Conservation (phyloP, 2,797 vertebrate genomes). For the Microtus californicus region DNA sequence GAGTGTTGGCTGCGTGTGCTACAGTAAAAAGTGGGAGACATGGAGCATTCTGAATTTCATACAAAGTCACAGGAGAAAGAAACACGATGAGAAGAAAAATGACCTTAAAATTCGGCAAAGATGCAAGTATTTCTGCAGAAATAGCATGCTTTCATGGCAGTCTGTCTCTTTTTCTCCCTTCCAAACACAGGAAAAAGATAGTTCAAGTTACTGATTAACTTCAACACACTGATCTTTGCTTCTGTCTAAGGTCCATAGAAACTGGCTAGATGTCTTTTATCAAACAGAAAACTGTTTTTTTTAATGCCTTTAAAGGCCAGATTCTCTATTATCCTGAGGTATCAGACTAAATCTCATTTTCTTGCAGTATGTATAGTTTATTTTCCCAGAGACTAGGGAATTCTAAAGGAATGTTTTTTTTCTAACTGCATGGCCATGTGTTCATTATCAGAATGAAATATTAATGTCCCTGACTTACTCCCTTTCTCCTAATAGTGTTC, state of each 20-base stretch:
- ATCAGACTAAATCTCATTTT: constrained; percentile 44
- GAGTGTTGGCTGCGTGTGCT: constrained; percentile 52
- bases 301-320: constrained; percentile 28
- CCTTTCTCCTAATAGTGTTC: constrained; percentile 44
- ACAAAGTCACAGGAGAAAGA: constrained; percentile 76
- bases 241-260: constrained; percentile 75
- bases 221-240: constrained; percentile 75
- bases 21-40: constrained; percentile 34
- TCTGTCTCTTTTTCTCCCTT: constrained; percentile 72
- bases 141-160: constrained; percentile 69
- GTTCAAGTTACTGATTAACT: constrained; percentile 79
- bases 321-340: constrained; percentile 38
- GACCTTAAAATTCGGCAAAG: constrained; percentile 76
- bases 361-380: neutral
- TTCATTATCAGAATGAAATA: constrained; percentile 32
- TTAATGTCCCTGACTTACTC: neutral
- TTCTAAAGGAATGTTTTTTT: constrained; percentile 34
- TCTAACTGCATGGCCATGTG: neutral
- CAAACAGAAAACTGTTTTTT: constrained; percentile 37
- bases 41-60: constrained; percentile 67
- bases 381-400: neutral
- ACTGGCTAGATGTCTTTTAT: constrained; percentile 64
- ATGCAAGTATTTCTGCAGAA: constrained; percentile 77
- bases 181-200: constrained; percentile 71
- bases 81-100: constrained; percentile 43